These are phyloP conservation scores for Drosophila sucinea DNA, from an alignment of 1,140 invertebrate genomes.

Conservation along the genomic window DNA sequence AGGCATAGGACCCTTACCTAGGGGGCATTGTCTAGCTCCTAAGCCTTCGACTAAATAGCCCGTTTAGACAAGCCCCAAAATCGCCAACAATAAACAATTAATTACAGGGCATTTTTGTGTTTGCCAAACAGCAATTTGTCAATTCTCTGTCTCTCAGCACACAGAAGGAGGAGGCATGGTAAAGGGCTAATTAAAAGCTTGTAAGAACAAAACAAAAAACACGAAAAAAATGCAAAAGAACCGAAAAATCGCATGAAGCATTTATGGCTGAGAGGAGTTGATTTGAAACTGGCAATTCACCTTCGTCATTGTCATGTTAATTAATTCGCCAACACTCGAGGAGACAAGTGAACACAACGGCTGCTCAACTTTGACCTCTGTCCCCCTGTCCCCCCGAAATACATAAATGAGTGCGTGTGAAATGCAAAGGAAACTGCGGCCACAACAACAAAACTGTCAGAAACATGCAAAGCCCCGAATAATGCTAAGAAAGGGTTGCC, in stretches of 20 bases:
- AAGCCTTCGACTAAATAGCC: not conserved
- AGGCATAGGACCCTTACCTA: not conserved
- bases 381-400: no score
- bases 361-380: constrained; percentile 33
- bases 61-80: constrained; percentile 35
- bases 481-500: constrained; percentile 38
- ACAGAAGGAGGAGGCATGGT: constrained; percentile 15
- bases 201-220: constrained; percentile 48
- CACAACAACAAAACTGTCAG: constrained; percentile 59
- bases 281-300: constrained; percentile 77
- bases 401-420: constrained; percentile 4
- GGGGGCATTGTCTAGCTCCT: not conserved
- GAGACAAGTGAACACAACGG: constrained; percentile 66
- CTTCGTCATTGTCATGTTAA: constrained; percentile 82
- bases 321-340: constrained; percentile 74
- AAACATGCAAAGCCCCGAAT: constrained; percentile 55
- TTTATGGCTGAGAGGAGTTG: constrained; percentile 35
- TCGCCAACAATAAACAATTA: constrained; percentile 75
- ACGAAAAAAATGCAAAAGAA: constrained; percentile 27
- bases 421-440: constrained; percentile 10
- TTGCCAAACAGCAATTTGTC: constrained; percentile 49
- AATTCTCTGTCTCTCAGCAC: constrained; percentile 14
- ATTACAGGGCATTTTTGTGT: constrained; percentile 55
- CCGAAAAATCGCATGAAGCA: constrained; percentile 22
- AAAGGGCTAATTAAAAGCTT: constrained; percentile 75